Evolutionary conservation across 2,888 invertebrate species (phyloP).

Genomic region (Lypha dubia): DNA sequence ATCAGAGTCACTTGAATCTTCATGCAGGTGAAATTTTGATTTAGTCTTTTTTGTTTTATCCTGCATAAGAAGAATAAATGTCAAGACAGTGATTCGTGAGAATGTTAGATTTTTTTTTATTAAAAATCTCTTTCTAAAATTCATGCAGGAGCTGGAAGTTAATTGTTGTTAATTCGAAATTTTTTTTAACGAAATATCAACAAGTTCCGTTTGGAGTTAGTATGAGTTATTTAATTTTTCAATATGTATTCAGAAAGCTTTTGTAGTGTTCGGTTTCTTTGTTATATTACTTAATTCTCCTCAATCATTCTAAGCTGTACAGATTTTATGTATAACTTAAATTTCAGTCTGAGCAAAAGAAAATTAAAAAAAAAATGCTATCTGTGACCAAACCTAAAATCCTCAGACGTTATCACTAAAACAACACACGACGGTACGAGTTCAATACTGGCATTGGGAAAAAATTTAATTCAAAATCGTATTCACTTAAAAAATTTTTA

Average conservation of each 20-base stretch:
- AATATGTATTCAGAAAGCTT: background rate
- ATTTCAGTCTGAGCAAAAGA: too few species aligned
- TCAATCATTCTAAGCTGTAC: too few species aligned
- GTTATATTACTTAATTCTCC: too few species aligned
- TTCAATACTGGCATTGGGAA: too few species aligned
- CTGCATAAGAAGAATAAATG: constrained; percentile 45
- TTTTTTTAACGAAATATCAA: background rate
- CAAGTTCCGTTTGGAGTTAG: background rate
- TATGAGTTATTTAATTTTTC: background rate
- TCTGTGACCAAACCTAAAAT: too few species aligned
- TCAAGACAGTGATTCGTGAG: background rate
- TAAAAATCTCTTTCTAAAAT: background rate
- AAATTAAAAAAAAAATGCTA: too few species aligned
- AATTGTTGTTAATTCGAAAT: background rate
- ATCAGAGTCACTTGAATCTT: constrained; percentile 81
- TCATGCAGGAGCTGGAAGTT: constrained; percentile 11
- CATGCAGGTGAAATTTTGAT: constrained; percentile 72
- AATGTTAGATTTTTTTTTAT: background rate
- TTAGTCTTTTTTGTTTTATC: constrained; percentile 63
- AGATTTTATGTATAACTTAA: too few species aligned
- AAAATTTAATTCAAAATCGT: too few species aligned
- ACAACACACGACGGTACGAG: too few species aligned
- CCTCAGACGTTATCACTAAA: too few species aligned
- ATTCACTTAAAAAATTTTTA: too few species aligned
- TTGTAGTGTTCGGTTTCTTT: too few species aligned